Percentiles rank a stretch among this genome's conserved stretches.
phyloP scores from a whole-genome alignment of 2,797 vertebrate species.

The Gila robusta region DNA sequence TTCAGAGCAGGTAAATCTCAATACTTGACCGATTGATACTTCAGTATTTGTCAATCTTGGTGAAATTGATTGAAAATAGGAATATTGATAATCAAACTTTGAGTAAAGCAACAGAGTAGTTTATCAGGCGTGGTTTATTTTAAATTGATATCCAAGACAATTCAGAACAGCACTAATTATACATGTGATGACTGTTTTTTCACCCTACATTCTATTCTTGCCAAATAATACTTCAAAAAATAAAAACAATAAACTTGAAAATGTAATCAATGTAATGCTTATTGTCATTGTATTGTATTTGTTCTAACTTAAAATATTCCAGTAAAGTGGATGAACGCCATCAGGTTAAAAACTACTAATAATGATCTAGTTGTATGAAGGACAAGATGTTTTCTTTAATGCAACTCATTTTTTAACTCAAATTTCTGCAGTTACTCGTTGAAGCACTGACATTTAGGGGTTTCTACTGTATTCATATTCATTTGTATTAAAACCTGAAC shows the following conservation, averaged over 20 bases:
- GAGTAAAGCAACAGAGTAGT: not conserved
- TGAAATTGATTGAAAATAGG: not conserved
- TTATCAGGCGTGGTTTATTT: slow-evolving; percentile 6
- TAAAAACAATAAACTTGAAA: not conserved
- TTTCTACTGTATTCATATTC: not conserved
- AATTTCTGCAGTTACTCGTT: not conserved
- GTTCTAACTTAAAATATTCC: not conserved
- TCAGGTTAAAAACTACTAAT: not conserved
- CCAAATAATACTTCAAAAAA: not conserved
- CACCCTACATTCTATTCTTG: not conserved
- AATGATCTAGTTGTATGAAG: not conserved
- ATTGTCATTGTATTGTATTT: not conserved
- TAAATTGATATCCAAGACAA: not conserved
- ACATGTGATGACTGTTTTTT: not conserved
- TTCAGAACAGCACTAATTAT: not conserved
- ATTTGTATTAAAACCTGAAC: not conserved
- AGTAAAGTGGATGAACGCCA: not conserved
- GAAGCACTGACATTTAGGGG: not conserved
- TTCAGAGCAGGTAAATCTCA: not conserved
- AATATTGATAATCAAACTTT: not conserved
- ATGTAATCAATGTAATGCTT: not conserved
- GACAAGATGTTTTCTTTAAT: not conserved
- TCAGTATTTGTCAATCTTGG: not conserved
- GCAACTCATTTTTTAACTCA: not conserved
- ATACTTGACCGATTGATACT: not conserved